Base-by-base conservation (phyloP, 1,140 invertebrate genomes). In the Drosophila willistoni region DNA sequence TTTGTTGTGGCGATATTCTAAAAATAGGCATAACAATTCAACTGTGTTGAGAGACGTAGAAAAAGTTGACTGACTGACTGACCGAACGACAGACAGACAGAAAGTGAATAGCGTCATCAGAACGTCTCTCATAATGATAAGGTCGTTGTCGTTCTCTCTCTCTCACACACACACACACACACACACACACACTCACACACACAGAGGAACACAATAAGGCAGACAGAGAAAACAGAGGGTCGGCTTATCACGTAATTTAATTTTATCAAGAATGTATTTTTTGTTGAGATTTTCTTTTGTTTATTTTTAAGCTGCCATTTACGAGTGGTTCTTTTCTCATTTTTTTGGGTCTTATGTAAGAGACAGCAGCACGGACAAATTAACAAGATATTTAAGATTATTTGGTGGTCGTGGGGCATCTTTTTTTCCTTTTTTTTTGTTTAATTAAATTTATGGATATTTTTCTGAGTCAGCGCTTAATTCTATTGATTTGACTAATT, bases 1-100 rank as follows among this genome's bases (percentile, higher is more conserved):
- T 51, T 10, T 51, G 44, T 12, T 39, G 36, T 29, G 29, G 29
- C 12, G 36, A 13, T 39, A 13, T 39, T 66, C 51, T 84, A 85
- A 68, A 84, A 85, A 81, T 84, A 85, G 73, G 13, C 61, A 42
- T 44, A 77, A 77, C 64, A 79, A 67, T 62, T 66, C 70, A 85
- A 81, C 81, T 85, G 36, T 39, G 70, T 47, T 56, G 19, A 56
- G 51, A 64, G 25, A n/a, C 57, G 42, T 41, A 64, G 56, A 57
- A 7, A 7, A 47, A 25, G 39, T n/a, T 56, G 56, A 64, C 44
- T 12, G 44, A 51, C 17, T 1, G 44, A 51, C 17, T 19, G 44
- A 47, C 42, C 9, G 17, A 47, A 9, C 4, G 17, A 19, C 44
- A 29, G 29, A 29, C 1, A 17, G 14, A 39, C 9, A 36, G 41